phyloP scores from a whole-genome alignment of 1,140 invertebrate genomes.

The Drosophila nigrodunni region DNA sequence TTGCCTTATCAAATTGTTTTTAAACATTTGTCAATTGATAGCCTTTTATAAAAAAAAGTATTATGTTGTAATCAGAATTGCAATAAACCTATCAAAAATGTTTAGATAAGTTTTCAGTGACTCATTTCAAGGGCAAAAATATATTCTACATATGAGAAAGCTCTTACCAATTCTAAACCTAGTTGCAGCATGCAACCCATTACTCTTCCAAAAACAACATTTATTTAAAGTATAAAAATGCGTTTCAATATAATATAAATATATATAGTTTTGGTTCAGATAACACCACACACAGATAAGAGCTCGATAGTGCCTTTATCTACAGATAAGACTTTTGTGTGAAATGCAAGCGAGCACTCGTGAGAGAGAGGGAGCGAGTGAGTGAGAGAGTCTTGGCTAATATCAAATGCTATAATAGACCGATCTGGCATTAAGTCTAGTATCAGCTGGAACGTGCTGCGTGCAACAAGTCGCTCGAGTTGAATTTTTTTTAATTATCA shows the following conservation, averaged over 20 bases:
- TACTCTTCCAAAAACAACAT: not conserved
- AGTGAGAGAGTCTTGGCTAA: conserved; percentile 12
- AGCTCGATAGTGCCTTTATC: conserved; percentile 34
- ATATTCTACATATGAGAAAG: too few relatives aligned
- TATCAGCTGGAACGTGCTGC: conserved; percentile 10
- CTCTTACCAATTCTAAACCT: not conserved
- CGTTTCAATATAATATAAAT: not conserved
- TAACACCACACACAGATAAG: conserved; percentile 31
- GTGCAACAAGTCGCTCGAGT: conserved; percentile 26
- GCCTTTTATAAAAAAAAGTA: too few relatives aligned
- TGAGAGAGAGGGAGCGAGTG: not conserved
- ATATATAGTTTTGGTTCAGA: conserved; percentile 18
- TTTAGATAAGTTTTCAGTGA: too few relatives aligned
- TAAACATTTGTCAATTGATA: not conserved
- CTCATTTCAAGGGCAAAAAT: not conserved
- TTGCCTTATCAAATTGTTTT: not conserved
- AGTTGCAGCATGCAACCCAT: conserved; percentile 5
- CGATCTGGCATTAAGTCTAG: conserved; percentile 48
- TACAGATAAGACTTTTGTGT: conserved; percentile 29
- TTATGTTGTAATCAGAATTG: too few relatives aligned
- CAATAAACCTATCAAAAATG: too few relatives aligned
- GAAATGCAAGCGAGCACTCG: not conserved
- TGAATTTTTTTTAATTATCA: not conserved
- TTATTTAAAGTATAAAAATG: not conserved
- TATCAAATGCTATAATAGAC: conserved; percentile 37